Evolutionary conservation across 2,888 invertebrate species (phyloP).

Genomic region (Isoperla grammatica): DNA sequence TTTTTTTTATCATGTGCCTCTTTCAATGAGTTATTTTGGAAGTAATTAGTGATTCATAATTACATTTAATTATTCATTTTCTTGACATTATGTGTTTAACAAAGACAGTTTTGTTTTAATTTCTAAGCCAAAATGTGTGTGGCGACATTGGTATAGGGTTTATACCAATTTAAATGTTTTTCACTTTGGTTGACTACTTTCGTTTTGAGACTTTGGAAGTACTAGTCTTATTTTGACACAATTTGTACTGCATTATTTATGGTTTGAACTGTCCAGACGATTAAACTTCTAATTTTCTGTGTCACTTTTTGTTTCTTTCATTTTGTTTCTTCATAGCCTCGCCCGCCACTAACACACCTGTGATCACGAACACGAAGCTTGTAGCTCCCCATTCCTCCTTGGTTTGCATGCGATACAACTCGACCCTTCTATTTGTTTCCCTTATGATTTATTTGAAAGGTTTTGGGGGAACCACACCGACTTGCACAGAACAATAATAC

Average conservation of each 20-base stretch:
- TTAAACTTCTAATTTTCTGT: slow-evolving; percentile 27
- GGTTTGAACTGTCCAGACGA: slow-evolving; percentile 19
- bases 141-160: slow-evolving; percentile 5
- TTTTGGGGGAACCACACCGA: slow-evolving; percentile 33
- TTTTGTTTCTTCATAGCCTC: slow-evolving; percentile 25
- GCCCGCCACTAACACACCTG: slow-evolving; percentile 20
- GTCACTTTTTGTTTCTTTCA: slow-evolving; percentile 24
- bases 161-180: slow-evolving; percentile 12
- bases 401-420: slow-evolving; percentile 7
- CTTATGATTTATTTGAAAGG: slow-evolving; percentile 24
- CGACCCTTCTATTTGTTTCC: background rate
- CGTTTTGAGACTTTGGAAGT: background rate
- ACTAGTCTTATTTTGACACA: slow-evolving; percentile 26
- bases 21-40: background rate
- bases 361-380: background rate
- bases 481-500: slow-evolving; percentile 33
- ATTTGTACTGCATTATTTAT: slow-evolving; percentile 15
- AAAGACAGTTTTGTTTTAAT: slow-evolving; percentile 24
- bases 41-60: slow-evolving; percentile 3
- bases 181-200: slow-evolving; percentile 11
- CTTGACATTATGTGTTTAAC: slow-evolving; percentile 30
- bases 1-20: slow-evolving; percentile 15
- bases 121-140: slow-evolving; percentile 1
- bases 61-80: slow-evolving; percentile 1
- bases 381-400: slow-evolving; percentile 13